Conservation (phyloP, 1,140 invertebrate genomes). For the Halyomorpha halys region DNA sequence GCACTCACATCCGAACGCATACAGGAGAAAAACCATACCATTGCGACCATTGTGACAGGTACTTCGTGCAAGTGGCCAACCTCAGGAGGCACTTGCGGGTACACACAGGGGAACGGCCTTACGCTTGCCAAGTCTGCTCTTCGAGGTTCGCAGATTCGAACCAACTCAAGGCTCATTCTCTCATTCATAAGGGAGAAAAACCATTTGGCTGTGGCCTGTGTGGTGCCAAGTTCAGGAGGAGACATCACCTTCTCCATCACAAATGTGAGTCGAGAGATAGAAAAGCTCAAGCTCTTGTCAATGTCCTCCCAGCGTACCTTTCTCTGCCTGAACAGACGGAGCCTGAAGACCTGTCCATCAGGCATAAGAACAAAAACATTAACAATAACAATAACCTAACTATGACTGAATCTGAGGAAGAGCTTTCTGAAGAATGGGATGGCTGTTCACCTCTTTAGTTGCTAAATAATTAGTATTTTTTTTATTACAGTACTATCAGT, state of each 20-base stretch:
- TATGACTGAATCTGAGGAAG: conserved; percentile 19
- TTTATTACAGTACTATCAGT: conserved; percentile 3
- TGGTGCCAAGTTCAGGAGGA: conserved; percentile 61
- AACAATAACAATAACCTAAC: conserved; percentile 26
- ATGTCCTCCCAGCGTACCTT: conserved; percentile 25
- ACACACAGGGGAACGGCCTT: conserved; percentile 91
- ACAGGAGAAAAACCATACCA: conserved; percentile 89
- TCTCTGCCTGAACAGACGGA: conserved; percentile 72
- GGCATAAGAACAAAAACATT: conserved; percentile 26
- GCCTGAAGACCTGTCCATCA: conserved; percentile 71
- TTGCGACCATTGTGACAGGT: conserved; percentile 79
- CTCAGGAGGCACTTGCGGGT: conserved; percentile 83
- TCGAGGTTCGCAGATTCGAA: conserved; percentile 88
- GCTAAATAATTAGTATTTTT: not conserved
- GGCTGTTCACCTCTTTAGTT: conserved; percentile 13
- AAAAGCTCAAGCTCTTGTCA: conserved; percentile 29
- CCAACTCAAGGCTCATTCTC: conserved; percentile 80
- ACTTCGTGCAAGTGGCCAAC: conserved; percentile 91
- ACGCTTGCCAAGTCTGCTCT: conserved; percentile 79
- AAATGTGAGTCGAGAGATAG: conserved; percentile 48
- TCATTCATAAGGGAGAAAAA: conserved; percentile 83
- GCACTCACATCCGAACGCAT: conserved; percentile 85
- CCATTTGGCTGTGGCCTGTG: conserved; percentile 72
- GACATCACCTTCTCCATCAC: conserved; percentile 76
- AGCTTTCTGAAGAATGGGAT: conserved; percentile 23